Evolutionary conservation across 1,140 invertebrate species (phyloP).

Genomic region (Phortica variegata): DNA sequence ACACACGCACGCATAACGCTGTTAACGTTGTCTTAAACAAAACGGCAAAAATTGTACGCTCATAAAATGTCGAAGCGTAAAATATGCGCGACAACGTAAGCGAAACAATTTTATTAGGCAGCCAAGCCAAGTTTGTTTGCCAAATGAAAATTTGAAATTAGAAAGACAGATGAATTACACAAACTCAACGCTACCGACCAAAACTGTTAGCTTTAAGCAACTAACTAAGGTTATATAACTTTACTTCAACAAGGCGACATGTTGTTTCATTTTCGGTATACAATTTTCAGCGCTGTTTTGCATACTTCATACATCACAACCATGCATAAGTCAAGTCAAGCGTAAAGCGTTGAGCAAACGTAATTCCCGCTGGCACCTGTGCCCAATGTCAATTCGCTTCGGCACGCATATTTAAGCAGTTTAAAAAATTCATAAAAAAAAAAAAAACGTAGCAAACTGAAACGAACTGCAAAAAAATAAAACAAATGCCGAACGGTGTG

Average conservation of each 20-base stretch:
- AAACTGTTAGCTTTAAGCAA: not conserved
- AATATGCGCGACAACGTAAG: no score
- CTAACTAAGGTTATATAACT: constrained; percentile 8
- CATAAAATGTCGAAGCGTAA: no score
- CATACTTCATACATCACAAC: not conserved
- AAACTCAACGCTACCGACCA: constrained; percentile 1
- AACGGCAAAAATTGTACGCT: no score
- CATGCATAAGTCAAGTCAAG: not conserved
- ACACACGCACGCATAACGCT: no score
- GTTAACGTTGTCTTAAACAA: no score
- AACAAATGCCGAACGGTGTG: constrained; percentile 10
- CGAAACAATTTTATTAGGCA: no score
- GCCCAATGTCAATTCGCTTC: no score
- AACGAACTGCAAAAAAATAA: constrained; percentile 12
- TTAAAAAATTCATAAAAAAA: constrained; percentile 25
- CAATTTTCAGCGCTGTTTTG: no score
- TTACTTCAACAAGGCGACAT: not conserved
- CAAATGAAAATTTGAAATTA: no score
- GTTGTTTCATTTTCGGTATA: not conserved
- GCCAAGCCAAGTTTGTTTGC: no score
- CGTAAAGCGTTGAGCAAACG: constrained; percentile 2
- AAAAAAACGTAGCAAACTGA: not conserved
- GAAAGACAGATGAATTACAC: no score
- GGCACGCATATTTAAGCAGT: constrained; percentile 38
- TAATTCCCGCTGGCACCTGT: no score